Evolutionary conservation across 2,797 vertebrate genomes (phyloP).

Genomic region (Phoebastria nigripes): DNA sequence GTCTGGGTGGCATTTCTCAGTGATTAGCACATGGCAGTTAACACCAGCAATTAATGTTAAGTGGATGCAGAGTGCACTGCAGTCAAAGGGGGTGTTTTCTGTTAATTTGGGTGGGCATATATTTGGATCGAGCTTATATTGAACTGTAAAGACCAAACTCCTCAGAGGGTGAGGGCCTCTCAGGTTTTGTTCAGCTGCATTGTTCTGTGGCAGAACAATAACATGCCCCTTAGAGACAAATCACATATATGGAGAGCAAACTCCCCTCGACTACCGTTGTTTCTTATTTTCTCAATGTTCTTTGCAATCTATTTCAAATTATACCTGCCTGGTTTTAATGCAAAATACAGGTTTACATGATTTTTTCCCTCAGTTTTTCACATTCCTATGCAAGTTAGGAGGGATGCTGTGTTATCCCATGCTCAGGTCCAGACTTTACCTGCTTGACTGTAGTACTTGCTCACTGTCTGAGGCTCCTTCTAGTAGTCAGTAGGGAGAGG

Average conservation of each 20-base stretch:
- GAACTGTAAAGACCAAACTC: not conserved
- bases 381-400: fast-evolving
- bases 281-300: not conserved
- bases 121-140: not conserved
- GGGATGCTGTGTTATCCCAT: not conserved
- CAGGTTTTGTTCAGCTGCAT: not conserved
- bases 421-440: not conserved
- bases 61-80: not conserved
- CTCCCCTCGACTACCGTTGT: not conserved
- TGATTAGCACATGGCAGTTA: not conserved
- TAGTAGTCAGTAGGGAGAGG: not conserved
- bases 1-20: not conserved
- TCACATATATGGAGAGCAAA: not conserved
- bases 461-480: not conserved
- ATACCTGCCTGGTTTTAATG: not conserved
- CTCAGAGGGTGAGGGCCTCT: not conserved
- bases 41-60: not conserved
- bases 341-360: not conserved
- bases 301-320: not conserved
- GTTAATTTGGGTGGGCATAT: not conserved
- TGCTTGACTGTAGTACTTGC: not conserved
- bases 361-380: not conserved
- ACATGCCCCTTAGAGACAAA: not conserved
- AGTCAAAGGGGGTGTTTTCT: not conserved
- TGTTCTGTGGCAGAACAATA: not conserved